These are phyloP conservation scores for Troglohyphantes excavatus DNA, from an alignment of 2,888 invertebrate species.

Conservation along the genomic window DNA sequence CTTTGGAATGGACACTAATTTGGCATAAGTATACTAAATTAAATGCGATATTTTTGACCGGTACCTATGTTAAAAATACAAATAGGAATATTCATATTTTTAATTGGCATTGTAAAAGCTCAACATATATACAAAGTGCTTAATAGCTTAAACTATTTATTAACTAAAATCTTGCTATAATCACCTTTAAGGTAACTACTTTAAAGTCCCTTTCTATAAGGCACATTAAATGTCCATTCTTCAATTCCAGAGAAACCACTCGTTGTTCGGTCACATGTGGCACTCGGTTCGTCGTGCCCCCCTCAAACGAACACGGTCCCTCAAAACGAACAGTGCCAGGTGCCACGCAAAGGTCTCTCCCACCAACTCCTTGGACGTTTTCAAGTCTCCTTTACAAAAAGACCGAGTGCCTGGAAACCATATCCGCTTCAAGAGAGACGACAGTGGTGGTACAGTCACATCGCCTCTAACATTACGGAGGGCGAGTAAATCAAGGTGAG, in stretches of 20 bases:
- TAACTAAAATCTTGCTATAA: too few species aligned
- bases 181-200: too few species aligned
- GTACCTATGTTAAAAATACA: too few species aligned
- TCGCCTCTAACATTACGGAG: constrained; percentile 77
- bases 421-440: constrained; percentile 78
- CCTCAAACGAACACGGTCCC: constrained; percentile 63
- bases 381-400: constrained; percentile 77
- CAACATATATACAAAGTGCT: too few species aligned
- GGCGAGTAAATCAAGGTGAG: constrained; percentile 79
- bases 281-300: constrained; percentile 89
- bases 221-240: neutral
- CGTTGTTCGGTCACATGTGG: constrained; percentile 97
- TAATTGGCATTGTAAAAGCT: too few species aligned
- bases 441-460: constrained; percentile 71
- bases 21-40: too few species aligned
- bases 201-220: too few species aligned
- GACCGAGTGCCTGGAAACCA: constrained; percentile 78
- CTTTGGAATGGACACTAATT: too few species aligned
- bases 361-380: constrained; percentile 79
- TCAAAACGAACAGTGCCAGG: constrained; percentile 63
- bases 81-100: too few species aligned
- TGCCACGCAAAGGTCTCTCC: constrained; percentile 79
- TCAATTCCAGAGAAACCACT: constrained; percentile 92
- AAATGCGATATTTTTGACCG: too few species aligned
- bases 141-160: too few species aligned